phyloP scores from a whole-genome alignment of 2,888 invertebrate genomes.

The Eupithecia inturbata region DNA sequence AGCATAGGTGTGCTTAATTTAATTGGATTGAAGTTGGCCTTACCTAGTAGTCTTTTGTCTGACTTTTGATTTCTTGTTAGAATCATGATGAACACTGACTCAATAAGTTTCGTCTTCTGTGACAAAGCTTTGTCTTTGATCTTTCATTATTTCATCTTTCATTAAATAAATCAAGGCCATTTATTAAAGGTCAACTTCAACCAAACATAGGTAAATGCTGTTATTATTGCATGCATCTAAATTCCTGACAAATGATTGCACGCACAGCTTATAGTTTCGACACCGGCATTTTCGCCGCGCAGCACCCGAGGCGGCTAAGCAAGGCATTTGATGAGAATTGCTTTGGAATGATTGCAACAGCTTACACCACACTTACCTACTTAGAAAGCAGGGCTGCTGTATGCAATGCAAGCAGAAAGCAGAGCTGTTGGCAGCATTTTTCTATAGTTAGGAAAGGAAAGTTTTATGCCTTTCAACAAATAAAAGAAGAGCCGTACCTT shows the following conservation, averaged over 20 bases:
- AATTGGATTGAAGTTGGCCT: neutral
- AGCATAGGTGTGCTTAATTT: neutral
- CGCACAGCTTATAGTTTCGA: slow-evolving; percentile 33
- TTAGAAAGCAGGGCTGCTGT: slow-evolving; percentile 14
- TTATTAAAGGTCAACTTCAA: neutral
- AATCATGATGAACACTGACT: neutral
- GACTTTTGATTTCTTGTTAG: neutral
- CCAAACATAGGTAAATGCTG: neutral
- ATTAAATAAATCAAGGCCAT: neutral
- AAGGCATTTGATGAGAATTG: slow-evolving; percentile 66
- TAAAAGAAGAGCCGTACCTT: neutral
- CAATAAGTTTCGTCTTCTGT: neutral
- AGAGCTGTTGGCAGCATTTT: neutral
- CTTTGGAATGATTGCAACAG: slow-evolving; percentile 67
- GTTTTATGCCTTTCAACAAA: neutral
- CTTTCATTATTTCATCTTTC: too few relatives aligned
- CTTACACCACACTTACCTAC: neutral
- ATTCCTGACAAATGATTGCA: slow-evolving; percentile 33
- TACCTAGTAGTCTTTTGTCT: neutral
- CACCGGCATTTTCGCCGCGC: slow-evolving; percentile 33
- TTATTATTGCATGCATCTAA: slow-evolving; percentile 15
- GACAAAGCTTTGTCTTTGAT: neutral
- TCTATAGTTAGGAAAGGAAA: neutral
- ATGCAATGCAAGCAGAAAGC: neutral
- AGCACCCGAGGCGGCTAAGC: slow-evolving; percentile 51